Evolutionary conservation across 2,888 invertebrate genomes (phyloP).

Genomic region (Rhaphigaster nebulosa): DNA sequence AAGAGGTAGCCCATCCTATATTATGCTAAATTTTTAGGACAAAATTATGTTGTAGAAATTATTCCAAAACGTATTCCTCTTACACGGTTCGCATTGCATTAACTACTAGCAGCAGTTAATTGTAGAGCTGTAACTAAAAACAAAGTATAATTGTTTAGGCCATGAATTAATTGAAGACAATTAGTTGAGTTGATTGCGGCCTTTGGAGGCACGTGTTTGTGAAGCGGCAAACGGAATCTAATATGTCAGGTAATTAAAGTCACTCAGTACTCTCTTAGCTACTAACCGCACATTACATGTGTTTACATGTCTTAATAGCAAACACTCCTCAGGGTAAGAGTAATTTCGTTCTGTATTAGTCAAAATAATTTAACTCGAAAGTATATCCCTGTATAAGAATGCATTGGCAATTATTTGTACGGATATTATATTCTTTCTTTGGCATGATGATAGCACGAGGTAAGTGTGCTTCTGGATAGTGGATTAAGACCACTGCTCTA

Average conservation of each 20-base stretch:
- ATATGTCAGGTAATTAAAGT: conserved; percentile 30
- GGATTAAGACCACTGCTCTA: too few relatives aligned
- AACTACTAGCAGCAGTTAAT: not conserved
- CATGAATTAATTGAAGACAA: conserved; percentile 24
- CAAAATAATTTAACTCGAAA: not conserved
- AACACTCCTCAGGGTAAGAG: not conserved
- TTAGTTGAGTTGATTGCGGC: conserved; percentile 36
- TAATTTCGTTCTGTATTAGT: not conserved
- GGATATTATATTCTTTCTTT: not conserved
- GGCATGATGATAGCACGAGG: too few relatives aligned
- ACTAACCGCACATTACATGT: not conserved
- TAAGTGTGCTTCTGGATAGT: too few relatives aligned
- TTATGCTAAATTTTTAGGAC: too few relatives aligned
- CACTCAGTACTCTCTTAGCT: not conserved
- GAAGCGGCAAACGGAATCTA: conserved; percentile 39
- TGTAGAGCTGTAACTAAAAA: not conserved
- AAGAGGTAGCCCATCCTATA: too few relatives aligned
- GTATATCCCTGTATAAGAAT: not conserved
- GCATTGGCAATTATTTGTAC: not conserved
- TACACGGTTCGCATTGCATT: not conserved
- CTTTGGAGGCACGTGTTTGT: not conserved
- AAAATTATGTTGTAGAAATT: not conserved
- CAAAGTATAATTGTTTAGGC: conserved; percentile 23
- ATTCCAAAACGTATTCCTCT: not conserved
- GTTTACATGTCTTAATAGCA: not conserved